Base-by-base conservation (phyloP, 2,797 vertebrate genomes). In the Anomalospiza imberbis region DNA sequence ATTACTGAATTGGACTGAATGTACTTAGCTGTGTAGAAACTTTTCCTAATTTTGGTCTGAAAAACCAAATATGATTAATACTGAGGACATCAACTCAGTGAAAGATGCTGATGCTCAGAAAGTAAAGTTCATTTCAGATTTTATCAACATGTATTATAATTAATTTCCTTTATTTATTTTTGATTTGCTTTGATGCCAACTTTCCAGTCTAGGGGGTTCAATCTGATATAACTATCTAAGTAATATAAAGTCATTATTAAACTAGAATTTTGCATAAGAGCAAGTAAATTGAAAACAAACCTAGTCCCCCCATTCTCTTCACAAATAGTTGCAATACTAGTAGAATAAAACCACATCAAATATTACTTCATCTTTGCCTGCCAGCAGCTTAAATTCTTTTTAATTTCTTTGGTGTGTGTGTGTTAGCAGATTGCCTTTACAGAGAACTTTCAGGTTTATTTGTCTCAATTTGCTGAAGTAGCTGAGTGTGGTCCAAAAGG, bases 391-490 rank as follows among this genome's bases (percentile, higher is more conserved):
- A 96, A 82, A 80, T 93, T 81, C 68, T 21, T 71, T 81, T 93
- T 95, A 62, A 96, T 85, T 94, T 92, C 77, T 92, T 96, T 89
- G 29, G 42, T 50, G 12, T 70, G 20, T 83, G 51, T 83, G 51
- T 85, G 42, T 78, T 91, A 96, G 48, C 45, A 48, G 9, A 63
- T 73, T 91, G 75, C 67, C 22, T 75, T 74, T 74, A 57, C 53
- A 79, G 66, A 67, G 55, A 77, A 44, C 51, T 82, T 97, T 94
- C 25, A 7, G 48, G 83, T 97, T 95, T 91, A 95, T 97, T 97
- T 95, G 92, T 97, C 94, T 97, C 96, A 96, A 65, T 97, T 97
- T 96, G 82, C 93, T 95, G 85, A 90, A 95, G 65, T 62, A 66
- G 79, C 81, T 93, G 88, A 84, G 85, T 93, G 88, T 88, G 63